phyloP scores from a whole-genome alignment of 2,797 vertebrate genomes.

The Tangara arthus region DNA sequence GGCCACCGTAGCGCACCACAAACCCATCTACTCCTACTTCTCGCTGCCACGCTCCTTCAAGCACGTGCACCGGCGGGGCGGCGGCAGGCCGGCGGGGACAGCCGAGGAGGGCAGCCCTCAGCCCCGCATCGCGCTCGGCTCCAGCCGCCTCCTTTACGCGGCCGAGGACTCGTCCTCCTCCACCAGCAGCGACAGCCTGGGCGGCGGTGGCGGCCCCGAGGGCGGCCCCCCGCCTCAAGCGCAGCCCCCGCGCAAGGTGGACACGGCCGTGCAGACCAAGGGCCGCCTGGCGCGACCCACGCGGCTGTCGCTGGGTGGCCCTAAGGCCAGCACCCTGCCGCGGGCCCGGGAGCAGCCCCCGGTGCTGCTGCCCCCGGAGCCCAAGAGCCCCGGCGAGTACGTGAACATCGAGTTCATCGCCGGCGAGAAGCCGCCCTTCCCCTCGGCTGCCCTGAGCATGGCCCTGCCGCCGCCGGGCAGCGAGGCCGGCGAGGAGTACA shows the following conservation, averaged over 20 bases:
- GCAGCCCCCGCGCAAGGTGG: constrained; percentile 72
- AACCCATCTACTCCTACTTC: constrained; percentile 82
- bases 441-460: constrained; percentile 43
- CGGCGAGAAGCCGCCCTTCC: constrained; percentile 72
- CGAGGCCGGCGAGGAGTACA: constrained; percentile 76
- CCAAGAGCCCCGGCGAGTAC: constrained; percentile 86
- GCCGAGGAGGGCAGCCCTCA: constrained; percentile 61
- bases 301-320: constrained; percentile 78
- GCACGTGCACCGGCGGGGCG: constrained; percentile 68
- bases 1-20: constrained; percentile 64
- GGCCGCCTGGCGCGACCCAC: constrained; percentile 79
- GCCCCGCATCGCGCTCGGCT: constrained; percentile 74
- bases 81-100: constrained; percentile 7
- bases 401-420: constrained; percentile 83
- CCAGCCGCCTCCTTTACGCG: constrained; percentile 75
- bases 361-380: constrained; percentile 76
- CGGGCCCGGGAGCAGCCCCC: constrained; percentile 78
- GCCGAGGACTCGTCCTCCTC: constrained; percentile 84
- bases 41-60: constrained; percentile 87
- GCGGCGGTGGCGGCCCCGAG: constrained; percentile 62
- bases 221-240: constrained; percentile 42
- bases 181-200: constrained; percentile 83
- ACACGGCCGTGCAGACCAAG: constrained; percentile 72
- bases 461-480: constrained; percentile 55
- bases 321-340: constrained; percentile 85